Percentiles rank a stretch among this genome's conserved stretches.
phyloP scores from a whole-genome alignment of 1,140 invertebrate species.

The Bathynomus jamesi region DNA sequence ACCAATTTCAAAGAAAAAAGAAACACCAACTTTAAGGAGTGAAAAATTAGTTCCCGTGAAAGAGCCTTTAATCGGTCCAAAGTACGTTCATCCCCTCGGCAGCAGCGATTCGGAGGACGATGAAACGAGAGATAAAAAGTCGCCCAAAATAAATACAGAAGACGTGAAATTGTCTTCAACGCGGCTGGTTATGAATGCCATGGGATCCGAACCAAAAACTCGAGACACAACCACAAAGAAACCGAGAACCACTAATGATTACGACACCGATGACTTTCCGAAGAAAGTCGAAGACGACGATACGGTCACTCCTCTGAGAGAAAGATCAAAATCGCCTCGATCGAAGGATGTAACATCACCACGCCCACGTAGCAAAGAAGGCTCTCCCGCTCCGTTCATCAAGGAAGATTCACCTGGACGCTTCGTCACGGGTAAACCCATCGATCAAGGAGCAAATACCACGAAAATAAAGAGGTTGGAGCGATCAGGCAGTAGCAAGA shows the following conservation, averaged over 20 bases:
- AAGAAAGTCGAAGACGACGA: slow-evolving; percentile 7
- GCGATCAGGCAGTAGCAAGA: slow-evolving; percentile 26
- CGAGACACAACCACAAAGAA: not conserved
- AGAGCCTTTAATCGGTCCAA: slow-evolving; percentile 27
- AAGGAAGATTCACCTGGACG: slow-evolving; percentile 26
- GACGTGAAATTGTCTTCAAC: not conserved
- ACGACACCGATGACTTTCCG: not conserved
- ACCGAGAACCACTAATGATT: not conserved
- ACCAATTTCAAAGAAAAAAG: not conserved
- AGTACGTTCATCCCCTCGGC: slow-evolving; percentile 28
- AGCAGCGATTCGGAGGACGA: slow-evolving; percentile 10
- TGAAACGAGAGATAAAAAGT: slow-evolving; percentile 1
- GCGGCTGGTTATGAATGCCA: slow-evolving; percentile 4
- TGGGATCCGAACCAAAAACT: slow-evolving; percentile 8
- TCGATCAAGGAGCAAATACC: slow-evolving; percentile 29
- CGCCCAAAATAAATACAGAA: not conserved
- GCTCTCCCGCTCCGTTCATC: slow-evolving; percentile 16
- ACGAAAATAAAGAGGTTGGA: slow-evolving; percentile 30
- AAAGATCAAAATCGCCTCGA: slow-evolving; percentile 17
- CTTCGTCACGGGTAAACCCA: slow-evolving; percentile 30
- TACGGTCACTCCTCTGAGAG: not conserved
- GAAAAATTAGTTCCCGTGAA: slow-evolving; percentile 22
- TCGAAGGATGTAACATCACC: slow-evolving; percentile 5
- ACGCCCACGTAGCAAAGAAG: slow-evolving; percentile 22
- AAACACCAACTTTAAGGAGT: not conserved